Base-by-base conservation (phyloP, 92 coral and sea anemone species). In the Parazoanthus darwini region DNA sequence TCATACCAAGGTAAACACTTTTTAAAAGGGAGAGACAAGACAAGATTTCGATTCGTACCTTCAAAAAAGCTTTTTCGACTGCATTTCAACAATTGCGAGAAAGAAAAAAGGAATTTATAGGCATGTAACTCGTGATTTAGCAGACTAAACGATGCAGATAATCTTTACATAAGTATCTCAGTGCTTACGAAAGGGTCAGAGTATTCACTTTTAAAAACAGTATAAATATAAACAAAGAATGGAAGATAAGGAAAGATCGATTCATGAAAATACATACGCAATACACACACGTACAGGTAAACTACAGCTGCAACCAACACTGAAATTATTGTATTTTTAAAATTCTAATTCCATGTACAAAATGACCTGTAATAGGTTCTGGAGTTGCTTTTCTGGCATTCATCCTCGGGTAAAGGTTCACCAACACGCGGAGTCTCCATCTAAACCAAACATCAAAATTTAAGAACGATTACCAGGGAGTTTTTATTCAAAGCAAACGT, bases 371-470 rank as follows among this genome's bases (percentile, higher is more conserved):
- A 92, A 78, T 74, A 88, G 65, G 90, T 88, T 86, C 90, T 94
- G 25, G 92, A 81, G 63, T 88, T 83, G 42, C 92, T 77, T 54
- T 88, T 88, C 14, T 82, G 63, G 20, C 56, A 46, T 63, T 90
- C 92, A 3, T 81, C 93, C 10, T 59, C 65, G n/a, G 92, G 95
- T 79, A 93, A n/a, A 33, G 89, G 83, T 80, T 93, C 94, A 9
- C 94, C 91, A 44, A 92, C 89, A 58, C 58, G 81, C 38, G 98
- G 92, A 36, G 92, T 90, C 85, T 94, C 94, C 79, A 94, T 92
- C 98, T 96, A 84, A 16, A 86, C 58, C 63, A 66, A 50, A 90
- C 35, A 70, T n/a, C 54, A 42, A 73, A 23, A 35, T 29, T 23
- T 37, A 66, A 23, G 5, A 36, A 79, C 38, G 22, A 9, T 78